Conservation (phyloP, 92 coral and sea anemone genomes). For the Ricordea florida region DNA sequence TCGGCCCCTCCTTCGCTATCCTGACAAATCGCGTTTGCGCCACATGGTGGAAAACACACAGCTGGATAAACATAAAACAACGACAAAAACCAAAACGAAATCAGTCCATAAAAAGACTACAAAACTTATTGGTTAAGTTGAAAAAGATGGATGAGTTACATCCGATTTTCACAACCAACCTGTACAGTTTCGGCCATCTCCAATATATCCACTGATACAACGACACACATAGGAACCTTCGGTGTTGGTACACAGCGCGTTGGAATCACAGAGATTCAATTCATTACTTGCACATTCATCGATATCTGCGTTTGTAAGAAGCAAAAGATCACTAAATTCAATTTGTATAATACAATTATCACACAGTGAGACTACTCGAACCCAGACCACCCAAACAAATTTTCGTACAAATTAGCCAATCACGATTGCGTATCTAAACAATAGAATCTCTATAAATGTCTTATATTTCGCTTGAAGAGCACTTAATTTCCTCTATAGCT, state of each 20-base stretch:
- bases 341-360: neutral
- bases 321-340: neutral
- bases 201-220: slow-evolving; percentile 36
- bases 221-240: slow-evolving; percentile 51
- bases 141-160: too few species aligned
- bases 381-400: too few species aligned
- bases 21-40: slow-evolving; percentile 11
- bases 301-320: neutral
- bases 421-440: too few species aligned
- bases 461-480: too few species aligned
- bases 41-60: slow-evolving; percentile 38
- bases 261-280: slow-evolving; percentile 29
- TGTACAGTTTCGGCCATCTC: slow-evolving; percentile 41
- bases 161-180: slow-evolving; percentile 22
- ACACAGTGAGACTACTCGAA: too few species aligned
- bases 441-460: too few species aligned
- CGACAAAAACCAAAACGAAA: neutral
- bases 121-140: neutral
- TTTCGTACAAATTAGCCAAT: too few species aligned
- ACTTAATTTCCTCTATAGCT: too few species aligned
- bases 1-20: slow-evolving; percentile 4
- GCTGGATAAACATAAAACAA: neutral
- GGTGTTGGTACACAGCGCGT: slow-evolving; percentile 38
- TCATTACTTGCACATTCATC: slow-evolving; percentile 27
- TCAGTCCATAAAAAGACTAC: neutral